A percentile compares a stretch with the other conserved stretches of the same genome.
Evolutionary conservation across 2,797 vertebrate genomes (phyloP).

Genomic region (Ctenochaetus hawaiiensis): DNA sequence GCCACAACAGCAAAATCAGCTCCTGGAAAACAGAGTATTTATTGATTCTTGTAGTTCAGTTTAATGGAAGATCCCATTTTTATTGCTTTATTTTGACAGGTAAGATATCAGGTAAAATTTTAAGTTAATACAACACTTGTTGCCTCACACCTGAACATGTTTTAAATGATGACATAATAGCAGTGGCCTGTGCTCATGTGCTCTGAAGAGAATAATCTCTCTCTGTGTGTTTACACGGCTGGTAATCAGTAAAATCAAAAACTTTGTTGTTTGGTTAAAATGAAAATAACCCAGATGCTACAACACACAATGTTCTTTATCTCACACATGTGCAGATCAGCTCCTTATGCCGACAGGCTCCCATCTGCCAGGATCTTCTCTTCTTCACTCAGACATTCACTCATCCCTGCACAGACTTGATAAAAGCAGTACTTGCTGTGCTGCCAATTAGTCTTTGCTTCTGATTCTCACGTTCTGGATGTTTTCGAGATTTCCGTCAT

Average conservation of each 20-base stretch:
- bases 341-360: constrained; percentile 5
- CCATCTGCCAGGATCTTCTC: constrained; percentile 12
- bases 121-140: no score
- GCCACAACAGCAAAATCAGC: neutral
- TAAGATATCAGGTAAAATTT: no score
- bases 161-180: no score
- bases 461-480: constrained; percentile 10
- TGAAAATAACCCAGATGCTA: constrained; percentile 6
- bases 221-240: constrained; percentile 8
- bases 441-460: neutral
- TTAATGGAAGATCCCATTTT: no score
- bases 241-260: constrained; percentile 23
- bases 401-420: constrained; percentile 1
- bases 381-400: neutral
- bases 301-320: constrained; percentile 13
- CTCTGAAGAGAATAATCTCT: no score
- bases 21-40: neutral
- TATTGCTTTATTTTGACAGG: no score
- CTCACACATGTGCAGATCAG: constrained; percentile 30
- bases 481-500: neutral
- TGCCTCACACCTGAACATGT: no score
- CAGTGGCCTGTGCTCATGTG: no score
- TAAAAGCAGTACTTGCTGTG: neutral
- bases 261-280: constrained; percentile 27
- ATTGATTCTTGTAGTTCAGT: neutral